phyloP scores from a whole-genome alignment of 1,140 invertebrate species.

The Agrilus planipennis region DNA sequence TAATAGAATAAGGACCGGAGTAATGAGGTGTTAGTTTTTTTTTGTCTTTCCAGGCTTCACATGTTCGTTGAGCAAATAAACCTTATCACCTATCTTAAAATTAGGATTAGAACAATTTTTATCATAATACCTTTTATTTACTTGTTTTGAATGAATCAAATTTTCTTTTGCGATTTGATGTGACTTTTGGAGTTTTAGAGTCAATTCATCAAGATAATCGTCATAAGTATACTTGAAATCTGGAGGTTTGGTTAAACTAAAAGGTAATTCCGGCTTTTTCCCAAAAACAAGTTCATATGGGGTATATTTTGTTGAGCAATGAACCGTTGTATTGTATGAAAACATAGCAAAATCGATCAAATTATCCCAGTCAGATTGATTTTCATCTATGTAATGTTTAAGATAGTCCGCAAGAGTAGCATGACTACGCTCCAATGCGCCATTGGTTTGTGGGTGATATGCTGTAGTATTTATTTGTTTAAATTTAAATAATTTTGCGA shows the following conservation, averaged over 20 bases:
- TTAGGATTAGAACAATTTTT: neutral
- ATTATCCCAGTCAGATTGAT: too few relatives aligned
- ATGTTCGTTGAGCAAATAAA: too few relatives aligned
- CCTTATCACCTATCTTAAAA: neutral
- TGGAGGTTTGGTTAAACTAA: neutral
- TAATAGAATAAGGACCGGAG: too few relatives aligned
- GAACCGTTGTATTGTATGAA: conserved; percentile 16
- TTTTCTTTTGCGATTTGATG: conserved; percentile 10
- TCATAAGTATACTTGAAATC: conserved; percentile 1
- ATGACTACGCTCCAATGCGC: too few relatives aligned
- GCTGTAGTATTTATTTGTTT: conserved; percentile 21
- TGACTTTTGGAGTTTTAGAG: conserved; percentile 9
- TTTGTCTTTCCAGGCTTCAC: too few relatives aligned
- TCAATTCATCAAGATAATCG: conserved; percentile 9
- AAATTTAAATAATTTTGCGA: conserved; percentile 15
- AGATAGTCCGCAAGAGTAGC: too few relatives aligned
- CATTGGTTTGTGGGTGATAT: too few relatives aligned
- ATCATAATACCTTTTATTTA: conserved; percentile 5
- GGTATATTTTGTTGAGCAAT: conserved; percentile 14
- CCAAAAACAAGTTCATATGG: conserved; percentile 22
- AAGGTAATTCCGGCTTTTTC: conserved; percentile 11
- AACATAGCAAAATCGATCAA: too few relatives aligned
- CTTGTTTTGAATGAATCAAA: conserved; percentile 9
- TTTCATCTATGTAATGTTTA: too few relatives aligned
- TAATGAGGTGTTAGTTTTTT: too few relatives aligned